Percentiles rank a stretch among this genome's conserved stretches.
Conservation (phyloP, 2,888 invertebrate genomes). For the Leptopilina syphax region DNA sequence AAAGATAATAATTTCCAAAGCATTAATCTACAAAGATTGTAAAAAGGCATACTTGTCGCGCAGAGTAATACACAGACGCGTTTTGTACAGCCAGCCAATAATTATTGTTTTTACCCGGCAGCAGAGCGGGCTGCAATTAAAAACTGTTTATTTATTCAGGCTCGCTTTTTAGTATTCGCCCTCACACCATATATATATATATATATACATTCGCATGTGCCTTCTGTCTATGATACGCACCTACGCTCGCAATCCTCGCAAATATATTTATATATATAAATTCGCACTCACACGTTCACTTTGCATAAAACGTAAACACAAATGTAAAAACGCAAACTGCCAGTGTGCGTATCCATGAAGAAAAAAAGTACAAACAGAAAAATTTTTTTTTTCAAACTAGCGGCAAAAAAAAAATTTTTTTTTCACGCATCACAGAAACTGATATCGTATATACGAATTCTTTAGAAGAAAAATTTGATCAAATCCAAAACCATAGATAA, state of each 20-base stretch:
- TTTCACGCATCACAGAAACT: background rate
- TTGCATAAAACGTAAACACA: constrained; percentile 18
- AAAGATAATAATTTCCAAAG: background rate
- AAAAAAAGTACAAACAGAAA: constrained; percentile 19
- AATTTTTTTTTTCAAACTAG: constrained; percentile 5
- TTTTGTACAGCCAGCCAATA: constrained; percentile 70
- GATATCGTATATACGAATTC: background rate
- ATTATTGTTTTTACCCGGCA: constrained; percentile 75
- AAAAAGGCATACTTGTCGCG: constrained; percentile 61
- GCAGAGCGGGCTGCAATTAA: constrained; percentile 74
- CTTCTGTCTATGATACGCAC: constrained; percentile 43
- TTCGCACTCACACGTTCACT: background rate
- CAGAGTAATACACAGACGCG: constrained; percentile 63
- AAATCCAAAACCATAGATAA: too few species aligned
- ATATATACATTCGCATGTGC: constrained; percentile 29
- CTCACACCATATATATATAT: constrained; percentile 49
- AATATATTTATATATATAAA: constrained; percentile 8
- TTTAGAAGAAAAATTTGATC: background rate
- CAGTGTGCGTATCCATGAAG: background rate
- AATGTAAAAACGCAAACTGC: constrained; percentile 10
- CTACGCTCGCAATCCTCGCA: constrained; percentile 47
- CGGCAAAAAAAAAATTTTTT: constrained; percentile 7
- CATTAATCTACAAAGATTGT: constrained; percentile 11
- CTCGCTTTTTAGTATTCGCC: constrained; percentile 73
- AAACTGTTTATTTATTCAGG: constrained; percentile 77